These are phyloP conservation scores for Cyrtodaria siliqua DNA, from an alignment of 2,888 invertebrate species.

Conservation along the genomic window DNA sequence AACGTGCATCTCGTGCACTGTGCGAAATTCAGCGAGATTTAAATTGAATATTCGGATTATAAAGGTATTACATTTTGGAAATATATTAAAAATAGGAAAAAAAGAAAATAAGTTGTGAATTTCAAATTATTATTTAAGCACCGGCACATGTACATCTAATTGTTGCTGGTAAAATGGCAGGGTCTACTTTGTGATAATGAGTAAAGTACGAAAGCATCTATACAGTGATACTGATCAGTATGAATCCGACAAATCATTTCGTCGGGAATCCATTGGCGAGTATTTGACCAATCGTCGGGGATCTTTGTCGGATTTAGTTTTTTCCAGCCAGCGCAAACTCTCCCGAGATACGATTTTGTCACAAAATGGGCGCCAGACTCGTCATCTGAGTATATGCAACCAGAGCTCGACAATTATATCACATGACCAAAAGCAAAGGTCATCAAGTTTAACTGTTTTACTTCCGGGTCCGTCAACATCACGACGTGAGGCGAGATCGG, in stretches of 20 bases:
- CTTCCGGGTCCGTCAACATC: not conserved
- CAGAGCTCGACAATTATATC: conserved; percentile 10
- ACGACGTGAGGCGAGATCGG: conserved; percentile 5
- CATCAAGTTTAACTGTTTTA: conserved; percentile 26
- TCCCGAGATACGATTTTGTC: conserved; percentile 39
- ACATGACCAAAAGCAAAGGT: conserved; percentile 39
- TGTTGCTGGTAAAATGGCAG: too few species aligned
- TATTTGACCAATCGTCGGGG: conserved; percentile 51
- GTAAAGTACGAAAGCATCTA: conserved; percentile 24
- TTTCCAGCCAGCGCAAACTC: conserved; percentile 38
- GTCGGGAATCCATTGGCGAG: conserved; percentile 50
- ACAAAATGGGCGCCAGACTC: conserved; percentile 23
- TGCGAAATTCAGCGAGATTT: too few species aligned
- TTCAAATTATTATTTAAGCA: too few species aligned
- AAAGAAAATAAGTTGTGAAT: too few species aligned
- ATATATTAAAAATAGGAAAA: too few species aligned
- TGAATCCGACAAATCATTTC: too few species aligned
- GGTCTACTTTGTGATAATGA: too few species aligned
- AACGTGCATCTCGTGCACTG: too few species aligned
- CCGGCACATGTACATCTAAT: too few species aligned
- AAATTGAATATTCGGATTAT: too few species aligned
- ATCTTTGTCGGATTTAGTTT: conserved; percentile 58
- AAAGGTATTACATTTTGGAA: too few species aligned
- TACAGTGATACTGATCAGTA: conserved; percentile 46
- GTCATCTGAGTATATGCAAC: conserved; percentile 45